Evolutionary conservation across 2,113 vertebrate species (phyloP).

Genomic region (Lampris incognitus): DNA sequence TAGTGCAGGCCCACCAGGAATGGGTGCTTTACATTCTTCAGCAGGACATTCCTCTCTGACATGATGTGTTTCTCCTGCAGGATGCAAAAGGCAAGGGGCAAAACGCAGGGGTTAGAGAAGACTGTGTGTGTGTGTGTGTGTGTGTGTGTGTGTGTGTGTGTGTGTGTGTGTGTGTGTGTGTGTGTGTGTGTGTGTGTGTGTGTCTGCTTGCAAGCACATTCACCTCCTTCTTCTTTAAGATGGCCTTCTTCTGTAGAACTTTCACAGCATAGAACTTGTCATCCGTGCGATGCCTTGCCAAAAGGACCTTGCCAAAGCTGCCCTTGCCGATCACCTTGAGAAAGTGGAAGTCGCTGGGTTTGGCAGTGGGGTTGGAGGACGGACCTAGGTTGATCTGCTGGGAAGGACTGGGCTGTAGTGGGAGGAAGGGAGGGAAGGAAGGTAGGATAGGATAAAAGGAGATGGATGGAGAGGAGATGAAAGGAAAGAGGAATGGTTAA

Average conservation of each 20-base stretch:
- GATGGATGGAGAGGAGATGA: background rate
- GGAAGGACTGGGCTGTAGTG: constrained; percentile 92
- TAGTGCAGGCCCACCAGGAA: constrained; percentile 98
- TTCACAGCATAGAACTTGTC: constrained; percentile 98
- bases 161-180: background rate
- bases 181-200: too few relatives aligned
- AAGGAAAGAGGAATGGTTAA: background rate
- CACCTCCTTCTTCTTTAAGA: constrained; percentile 99
- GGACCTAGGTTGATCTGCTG: constrained; percentile 98
- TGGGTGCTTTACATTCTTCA: constrained; percentile 98
- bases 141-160: background rate
- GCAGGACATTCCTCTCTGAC: constrained; percentile 96
- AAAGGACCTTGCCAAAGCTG: constrained; percentile 97
- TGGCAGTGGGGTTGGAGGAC: constrained; percentile 96
- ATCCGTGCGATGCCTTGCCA: constrained; percentile 93
- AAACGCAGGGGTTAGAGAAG: background rate
- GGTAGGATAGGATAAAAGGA: background rate
- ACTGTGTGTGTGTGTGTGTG: background rate
- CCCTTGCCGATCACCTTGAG: constrained; percentile 98
- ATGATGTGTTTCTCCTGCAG: constrained; percentile 98
- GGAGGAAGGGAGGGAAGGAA: constrained; percentile 8
- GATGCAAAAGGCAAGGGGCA: constrained; percentile 23
- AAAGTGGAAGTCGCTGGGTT: constrained; percentile 97
- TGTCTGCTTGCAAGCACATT: background rate
- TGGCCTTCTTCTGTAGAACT: constrained; percentile 98